Evolutionary conservation across 2,888 invertebrate species (phyloP).

Genomic region (Pycnomerus fuliginosus): DNA sequence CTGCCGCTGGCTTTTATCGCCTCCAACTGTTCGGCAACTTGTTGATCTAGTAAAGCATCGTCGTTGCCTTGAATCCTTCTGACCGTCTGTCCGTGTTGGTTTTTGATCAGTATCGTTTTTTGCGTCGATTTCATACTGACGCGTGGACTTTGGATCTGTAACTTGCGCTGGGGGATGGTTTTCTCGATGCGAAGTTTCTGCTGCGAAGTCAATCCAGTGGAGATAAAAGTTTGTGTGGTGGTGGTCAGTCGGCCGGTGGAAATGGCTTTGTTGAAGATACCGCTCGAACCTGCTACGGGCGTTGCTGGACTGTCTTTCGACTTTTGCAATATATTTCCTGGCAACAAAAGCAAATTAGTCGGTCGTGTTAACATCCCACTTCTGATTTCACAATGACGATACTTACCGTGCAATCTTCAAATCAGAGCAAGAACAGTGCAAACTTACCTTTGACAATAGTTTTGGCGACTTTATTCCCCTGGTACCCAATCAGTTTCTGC

Average conservation of each 20-base stretch:
- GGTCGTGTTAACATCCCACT: no score
- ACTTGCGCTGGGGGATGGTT: conserved; percentile 6
- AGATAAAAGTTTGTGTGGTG: no score
- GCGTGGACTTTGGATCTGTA: conserved; percentile 19
- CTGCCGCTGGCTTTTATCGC: conserved; percentile 48
- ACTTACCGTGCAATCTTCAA: no score
- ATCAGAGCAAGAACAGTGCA: no score
- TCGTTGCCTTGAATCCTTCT: conserved; percentile 44
- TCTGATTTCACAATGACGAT: no score
- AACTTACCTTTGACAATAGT: conserved; percentile 32
- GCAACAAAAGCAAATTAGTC: neutral
- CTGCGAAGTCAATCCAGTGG: no score
- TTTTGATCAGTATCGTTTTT: conserved; percentile 50
- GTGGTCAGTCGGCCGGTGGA: conserved; percentile 15
- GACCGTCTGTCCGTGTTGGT: conserved; percentile 49
- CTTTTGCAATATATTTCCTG: conserved; percentile 30
- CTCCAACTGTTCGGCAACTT: conserved; percentile 50
- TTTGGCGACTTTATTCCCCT: conserved; percentile 27
- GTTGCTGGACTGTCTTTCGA: conserved; percentile 13
- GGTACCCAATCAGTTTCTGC: conserved; percentile 59
- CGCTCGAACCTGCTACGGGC: conserved; percentile 18
- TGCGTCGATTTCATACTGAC: conserved; percentile 23
- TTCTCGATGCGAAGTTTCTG: conserved; percentile 10
- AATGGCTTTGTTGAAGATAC: conserved; percentile 8
- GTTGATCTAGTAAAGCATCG: conserved; percentile 45